phyloP scores from a whole-genome alignment of 2,888 invertebrate species.

The Andricus curvator region DNA sequence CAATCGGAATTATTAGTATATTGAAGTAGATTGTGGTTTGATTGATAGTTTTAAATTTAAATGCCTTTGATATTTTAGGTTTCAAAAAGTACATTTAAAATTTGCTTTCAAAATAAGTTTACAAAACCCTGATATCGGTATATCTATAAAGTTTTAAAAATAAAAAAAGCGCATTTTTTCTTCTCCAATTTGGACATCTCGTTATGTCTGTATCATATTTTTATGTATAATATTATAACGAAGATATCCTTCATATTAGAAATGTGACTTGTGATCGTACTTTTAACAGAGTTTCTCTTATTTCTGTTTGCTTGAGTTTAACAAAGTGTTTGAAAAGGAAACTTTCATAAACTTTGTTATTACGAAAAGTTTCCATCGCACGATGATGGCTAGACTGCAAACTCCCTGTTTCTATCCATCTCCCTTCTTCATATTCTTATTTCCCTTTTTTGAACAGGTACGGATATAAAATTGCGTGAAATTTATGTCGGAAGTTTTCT shows the following conservation, averaged over 20 bases:
- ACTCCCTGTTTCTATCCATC: slow-evolving; percentile 25
- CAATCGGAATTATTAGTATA: not conserved
- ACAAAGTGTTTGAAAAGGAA: slow-evolving; percentile 26
- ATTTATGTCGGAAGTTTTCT: slow-evolving; percentile 29
- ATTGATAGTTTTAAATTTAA: not conserved
- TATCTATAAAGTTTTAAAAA: no score
- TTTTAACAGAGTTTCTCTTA: not conserved
- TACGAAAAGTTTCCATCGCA: slow-evolving; percentile 36
- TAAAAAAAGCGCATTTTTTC: no score
- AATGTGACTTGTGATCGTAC: slow-evolving; percentile 6
- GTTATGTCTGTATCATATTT: not conserved
- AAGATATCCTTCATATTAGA: not conserved
- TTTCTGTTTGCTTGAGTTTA: slow-evolving; percentile 32
- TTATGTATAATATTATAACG: not conserved
- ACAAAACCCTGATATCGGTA: not conserved
- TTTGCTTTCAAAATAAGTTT: not conserved
- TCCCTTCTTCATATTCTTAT: not conserved
- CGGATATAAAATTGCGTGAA: slow-evolving; percentile 26
- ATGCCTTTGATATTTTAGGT: not conserved
- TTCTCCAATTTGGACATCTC: not conserved
- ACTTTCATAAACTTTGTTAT: slow-evolving; percentile 33
- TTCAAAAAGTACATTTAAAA: no score
- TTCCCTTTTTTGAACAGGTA: slow-evolving; percentile 20
- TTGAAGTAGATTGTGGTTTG: not conserved
- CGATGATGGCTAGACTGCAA: slow-evolving; percentile 36